phyloP scores from a whole-genome alignment of 2,888 invertebrate species.

The Diachrysia chrysitis region DNA sequence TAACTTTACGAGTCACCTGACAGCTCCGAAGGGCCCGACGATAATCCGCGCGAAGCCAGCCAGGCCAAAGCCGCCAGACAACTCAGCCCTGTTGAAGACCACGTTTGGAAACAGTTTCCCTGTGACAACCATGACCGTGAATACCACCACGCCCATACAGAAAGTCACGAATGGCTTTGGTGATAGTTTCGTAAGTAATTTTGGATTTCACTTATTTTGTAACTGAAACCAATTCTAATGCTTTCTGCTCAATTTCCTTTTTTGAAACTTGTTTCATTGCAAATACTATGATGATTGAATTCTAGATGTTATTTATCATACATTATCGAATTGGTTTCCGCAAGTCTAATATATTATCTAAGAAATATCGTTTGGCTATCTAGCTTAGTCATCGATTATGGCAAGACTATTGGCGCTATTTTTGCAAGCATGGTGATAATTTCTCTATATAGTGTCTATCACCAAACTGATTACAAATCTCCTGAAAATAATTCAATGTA shows the following conservation, averaged over 20 bases:
- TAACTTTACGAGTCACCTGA: constrained; percentile 77
- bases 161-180: constrained; percentile 78
- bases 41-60: constrained; percentile 92
- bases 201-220: constrained; percentile 32
- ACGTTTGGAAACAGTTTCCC: constrained; percentile 77
- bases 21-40: constrained; percentile 90
- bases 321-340: not conserved
- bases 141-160: constrained; percentile 83
- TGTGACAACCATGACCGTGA: constrained; percentile 79
- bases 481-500: not conserved
- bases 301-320: not conserved
- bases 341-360: not conserved
- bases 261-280: not conserved
- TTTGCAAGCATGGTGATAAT: no score
- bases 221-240: constrained; percentile 21
- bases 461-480: not conserved
- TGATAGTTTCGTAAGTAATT: constrained; percentile 80
- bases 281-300: not conserved
- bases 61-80: constrained; percentile 88
- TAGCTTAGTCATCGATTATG: not conserved
- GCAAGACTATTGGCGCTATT: not conserved
- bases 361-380: not conserved
- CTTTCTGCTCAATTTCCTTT: not conserved
- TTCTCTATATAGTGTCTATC: not conserved
- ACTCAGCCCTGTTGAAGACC: constrained; percentile 80